Conservation (phyloP, 2,113 vertebrate genomes). For the Cryptotis parvus region DNA sequence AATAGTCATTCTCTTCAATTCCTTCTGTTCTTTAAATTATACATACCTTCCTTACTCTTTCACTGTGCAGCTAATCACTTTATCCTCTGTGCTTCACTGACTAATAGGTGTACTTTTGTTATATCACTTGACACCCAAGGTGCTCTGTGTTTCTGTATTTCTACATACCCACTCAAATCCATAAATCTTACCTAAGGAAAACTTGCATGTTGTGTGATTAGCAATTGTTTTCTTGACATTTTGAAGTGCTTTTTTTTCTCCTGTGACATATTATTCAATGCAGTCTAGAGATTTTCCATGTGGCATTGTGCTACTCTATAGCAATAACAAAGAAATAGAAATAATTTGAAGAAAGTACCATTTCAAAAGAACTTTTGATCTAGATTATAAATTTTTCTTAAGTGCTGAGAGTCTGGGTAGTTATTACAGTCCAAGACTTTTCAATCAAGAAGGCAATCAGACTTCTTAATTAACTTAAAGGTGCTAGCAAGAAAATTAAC, state of each 20-base stretch:
- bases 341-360: background rate
- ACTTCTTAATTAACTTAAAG: slow-evolving; percentile 25
- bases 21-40: background rate
- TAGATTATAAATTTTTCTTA: slow-evolving; percentile 15
- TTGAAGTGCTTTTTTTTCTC: background rate
- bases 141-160: slow-evolving; percentile 4
- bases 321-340: background rate
- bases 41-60: background rate
- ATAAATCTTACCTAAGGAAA: background rate
- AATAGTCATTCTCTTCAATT: background rate
- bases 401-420: background rate
- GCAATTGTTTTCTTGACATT: background rate
- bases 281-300: background rate
- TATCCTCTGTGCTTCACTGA: background rate
- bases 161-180: background rate
- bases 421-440: background rate
- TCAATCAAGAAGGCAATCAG: background rate
- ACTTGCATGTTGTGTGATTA: background rate
- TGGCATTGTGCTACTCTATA: background rate
- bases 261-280: background rate
- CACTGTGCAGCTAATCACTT: too few species aligned
- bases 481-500: slow-evolving; percentile 1
- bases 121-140: background rate
- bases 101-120: background rate
- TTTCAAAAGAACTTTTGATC: background rate